Base-by-base conservation (phyloP, 64 coral and sea anemone genomes). In the Pocillopora verrucosa region DNA sequence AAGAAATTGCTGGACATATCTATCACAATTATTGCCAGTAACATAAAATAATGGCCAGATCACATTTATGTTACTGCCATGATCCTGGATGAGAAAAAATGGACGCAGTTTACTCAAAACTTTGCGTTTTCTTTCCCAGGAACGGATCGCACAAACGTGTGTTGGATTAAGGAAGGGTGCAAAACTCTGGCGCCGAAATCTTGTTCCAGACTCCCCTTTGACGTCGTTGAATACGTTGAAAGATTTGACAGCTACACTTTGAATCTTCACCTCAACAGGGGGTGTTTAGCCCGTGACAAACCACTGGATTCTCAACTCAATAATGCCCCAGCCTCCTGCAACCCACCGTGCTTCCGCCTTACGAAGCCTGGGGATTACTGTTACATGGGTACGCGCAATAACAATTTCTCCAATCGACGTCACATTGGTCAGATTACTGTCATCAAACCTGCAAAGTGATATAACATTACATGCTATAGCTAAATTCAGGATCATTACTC, bases 131-230 rank as follows among this genome's bases (percentile, higher is more conserved):
- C 13, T 77, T 0, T 86, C 14, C 76, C 25, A 88, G 86, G 86
- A 16, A 88, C 72, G 22, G 86, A 88, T 88, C 86, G 86, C 74
- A 88, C 86, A 38, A 88, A 88, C 86, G 86, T 88, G 22, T 88
- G 86, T 36, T 88, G 86, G 86, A 24, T 88, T 59, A 88, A 88
- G 86, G 86, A 88, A 88, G 86, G 86, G 16, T 88, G 86, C 56
- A 61, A 34, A 30, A 22, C 70, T 60, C 86, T 88, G 37, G 34
- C 51, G 34, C 63, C 86, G 20, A 36, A 58, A 16, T 16, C 45
- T 10, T 88, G 86, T 61, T 74, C 70, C 86, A 88, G 86, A 11
- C 58, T 88, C 3, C 86, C 86, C 75, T 70, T 88, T 75, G 86
- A 88, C 17, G 86, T 88, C 0, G 70, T 88, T 75, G 86, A 88